These are phyloP conservation scores for Neoseiulus cucumeris DNA, from an alignment of 1,140 invertebrate genomes.

Conservation along the genomic window DNA sequence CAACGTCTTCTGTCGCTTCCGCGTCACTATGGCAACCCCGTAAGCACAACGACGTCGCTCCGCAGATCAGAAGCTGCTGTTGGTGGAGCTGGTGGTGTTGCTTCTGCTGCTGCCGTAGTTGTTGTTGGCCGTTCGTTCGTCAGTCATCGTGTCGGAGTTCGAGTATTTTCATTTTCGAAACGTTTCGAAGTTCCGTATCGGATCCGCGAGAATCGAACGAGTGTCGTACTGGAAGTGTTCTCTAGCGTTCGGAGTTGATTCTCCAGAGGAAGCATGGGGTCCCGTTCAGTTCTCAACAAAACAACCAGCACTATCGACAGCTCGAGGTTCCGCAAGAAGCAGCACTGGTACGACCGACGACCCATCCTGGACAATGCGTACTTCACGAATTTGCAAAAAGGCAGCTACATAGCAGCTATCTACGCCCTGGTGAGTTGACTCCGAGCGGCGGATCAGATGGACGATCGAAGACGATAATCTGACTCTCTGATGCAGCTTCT, in stretches of 20 bases:
- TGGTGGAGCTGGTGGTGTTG: too few species aligned
- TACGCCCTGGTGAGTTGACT: slow-evolving; percentile 23
- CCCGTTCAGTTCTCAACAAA: slow-evolving; percentile 7
- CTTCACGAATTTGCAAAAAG: slow-evolving; percentile 25
- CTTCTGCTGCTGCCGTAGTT: neutral
- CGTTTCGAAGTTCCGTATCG: too few species aligned
- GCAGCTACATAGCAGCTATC: slow-evolving; percentile 24
- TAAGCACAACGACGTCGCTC: neutral
- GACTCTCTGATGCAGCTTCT: too few species aligned
- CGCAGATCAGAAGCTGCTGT: neutral
- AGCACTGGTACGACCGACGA: slow-evolving; percentile 20
- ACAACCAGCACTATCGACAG: neutral
- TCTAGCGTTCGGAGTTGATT: too few species aligned
- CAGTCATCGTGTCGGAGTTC: too few species aligned
- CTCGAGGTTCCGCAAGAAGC: slow-evolving; percentile 4
- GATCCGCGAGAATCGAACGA: too few species aligned
- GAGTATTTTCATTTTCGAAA: too few species aligned
- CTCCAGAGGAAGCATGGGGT: neutral
- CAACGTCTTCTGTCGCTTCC: neutral
- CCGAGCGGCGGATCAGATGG: too few species aligned
- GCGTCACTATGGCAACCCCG: neutral
- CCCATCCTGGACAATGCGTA: slow-evolving; percentile 24
- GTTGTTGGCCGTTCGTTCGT: too few species aligned
- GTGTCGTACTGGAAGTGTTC: too few species aligned
- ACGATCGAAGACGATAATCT: too few species aligned